Evolutionary conservation across 2,888 invertebrate species (phyloP), one percentile per base, ranked within the genome.

Genomic region (Drosophila lacicola): DNA sequence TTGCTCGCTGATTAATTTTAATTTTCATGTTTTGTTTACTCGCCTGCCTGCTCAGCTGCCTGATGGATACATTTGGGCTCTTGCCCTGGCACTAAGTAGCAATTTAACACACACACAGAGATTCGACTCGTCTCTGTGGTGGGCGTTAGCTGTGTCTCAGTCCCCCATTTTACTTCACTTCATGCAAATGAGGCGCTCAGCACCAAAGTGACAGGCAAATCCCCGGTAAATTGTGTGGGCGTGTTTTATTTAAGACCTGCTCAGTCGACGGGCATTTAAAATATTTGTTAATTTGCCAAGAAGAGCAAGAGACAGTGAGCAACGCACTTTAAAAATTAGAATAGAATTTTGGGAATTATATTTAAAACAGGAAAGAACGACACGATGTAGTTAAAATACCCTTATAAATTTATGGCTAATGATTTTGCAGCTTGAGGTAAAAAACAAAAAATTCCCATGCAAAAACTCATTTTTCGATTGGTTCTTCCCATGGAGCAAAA

Each of bases 31-130:
- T 75, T 68, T 82, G 49, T 70, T 72, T 50, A 51, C 63, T 64
- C 50, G 33, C 61, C 57, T 64, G 57, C 33, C 54, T 34, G 63
- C 19, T 13, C 53, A 41, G 53, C 37, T 41, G 44, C 33, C 58
- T 83, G 69, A 70, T 77, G 70, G 61, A 80, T 80, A 80, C 71
- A 69, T 79, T 80, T 74, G 71, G 68, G 41, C 45, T 79, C 65
- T 67, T 54, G 81, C 60, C 17, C 70, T 79, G 70, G 51, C 81
- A 74, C 58, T 81, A 86, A 86, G 81, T 83, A 74, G 87, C 84
- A 74, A 81, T 84, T 81, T 76, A 76, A 61, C 57, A 51, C 72
- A 67, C 33, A 50, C 17, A 57, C 14, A 37, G 42, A 3, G 11
- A 41, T 33, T 58, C 58, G 66, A 56, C 49, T 46, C 17, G 41